Evolutionary conservation across 1,140 invertebrate genomes (phyloP), one percentile per base, ranked within the genome.

Genomic region (Lucilia sericata): DNA sequence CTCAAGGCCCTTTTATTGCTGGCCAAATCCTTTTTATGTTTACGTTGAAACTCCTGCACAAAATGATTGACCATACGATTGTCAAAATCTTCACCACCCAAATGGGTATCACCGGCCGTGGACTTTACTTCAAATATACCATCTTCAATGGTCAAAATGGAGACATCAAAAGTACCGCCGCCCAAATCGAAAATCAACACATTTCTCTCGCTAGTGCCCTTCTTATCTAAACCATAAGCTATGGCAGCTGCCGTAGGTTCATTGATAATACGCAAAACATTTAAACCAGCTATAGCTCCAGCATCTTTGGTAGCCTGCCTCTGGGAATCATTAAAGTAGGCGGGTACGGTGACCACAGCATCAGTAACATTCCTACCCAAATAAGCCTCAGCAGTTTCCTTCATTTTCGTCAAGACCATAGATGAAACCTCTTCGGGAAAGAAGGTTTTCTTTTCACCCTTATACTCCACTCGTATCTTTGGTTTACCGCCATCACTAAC

Each of bases 231-330:
- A 89, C 99, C 99, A 91, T 99, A 99, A 82, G 99, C 99, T 93
- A 99, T 99, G 86, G 99, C 99, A 85, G 99, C 99, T 85, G 99
- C 98, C 84, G 98, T 99, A 47, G 99, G 99, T 92, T 99, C 99
- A 87, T 97, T 97, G 90, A 97, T 97, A 87, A 97, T 97, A 91
- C 97, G 94, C 86, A 98, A 92, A 86, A 97, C 96, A 87, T 98
- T 97, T 60, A 97, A 91, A 82, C 94, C 94, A 85, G 96, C 95
- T 92, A 97, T 97, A 87, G 95, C 95, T 87, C 96, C 96, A 86
- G 96, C 94, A 93, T 97, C 96, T 93, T 97, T 98, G 76, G 96
- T 97, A 87, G 96, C 97, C 92, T 97, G 96, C 88, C 96, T 93
- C 91, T 98, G 97, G 78, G 96, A 96, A 92, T 97, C 96, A 88